Conservation (phyloP, 2,888 invertebrate species). For the Stramonita haemastoma region DNA sequence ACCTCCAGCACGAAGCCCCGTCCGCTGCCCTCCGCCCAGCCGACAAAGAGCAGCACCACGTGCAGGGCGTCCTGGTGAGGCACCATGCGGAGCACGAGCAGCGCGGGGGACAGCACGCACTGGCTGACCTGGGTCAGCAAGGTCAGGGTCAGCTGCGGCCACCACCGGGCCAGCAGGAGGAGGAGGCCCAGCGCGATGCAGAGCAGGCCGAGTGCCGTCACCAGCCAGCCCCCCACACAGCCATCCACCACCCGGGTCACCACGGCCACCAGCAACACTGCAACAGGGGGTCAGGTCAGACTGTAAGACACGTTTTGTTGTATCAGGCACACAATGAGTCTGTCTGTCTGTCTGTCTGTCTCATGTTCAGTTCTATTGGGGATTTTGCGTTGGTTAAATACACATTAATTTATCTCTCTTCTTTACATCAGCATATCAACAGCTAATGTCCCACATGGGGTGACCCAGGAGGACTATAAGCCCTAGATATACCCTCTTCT, state of each 20-base stretch:
- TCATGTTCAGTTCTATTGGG: no score
- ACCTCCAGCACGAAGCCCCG: background rate
- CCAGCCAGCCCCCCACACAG: background rate
- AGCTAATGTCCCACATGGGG: no score
- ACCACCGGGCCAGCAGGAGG: background rate
- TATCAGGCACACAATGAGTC: background rate
- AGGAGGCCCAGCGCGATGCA: background rate
- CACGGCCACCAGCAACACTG: background rate
- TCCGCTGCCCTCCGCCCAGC: background rate
- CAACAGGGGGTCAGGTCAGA: background rate
- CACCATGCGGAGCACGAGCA: background rate
- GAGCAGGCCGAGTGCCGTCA: background rate
- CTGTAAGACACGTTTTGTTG: background rate
- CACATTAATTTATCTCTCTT: no score
- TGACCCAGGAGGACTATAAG: no score
- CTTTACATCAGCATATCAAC: no score
- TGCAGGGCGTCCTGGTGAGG: background rate
- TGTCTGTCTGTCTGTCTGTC: no score
- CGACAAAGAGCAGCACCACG: background rate
- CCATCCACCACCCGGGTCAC: background rate
- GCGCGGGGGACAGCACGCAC: background rate
- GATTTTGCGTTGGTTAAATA: no score
- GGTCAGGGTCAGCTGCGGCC: conserved; percentile 14
- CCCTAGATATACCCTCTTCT: no score
- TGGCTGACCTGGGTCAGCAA: background rate